Base-by-base conservation (phyloP, 2,797 vertebrate genomes). In the Poeciliopsis presidionis region DNA sequence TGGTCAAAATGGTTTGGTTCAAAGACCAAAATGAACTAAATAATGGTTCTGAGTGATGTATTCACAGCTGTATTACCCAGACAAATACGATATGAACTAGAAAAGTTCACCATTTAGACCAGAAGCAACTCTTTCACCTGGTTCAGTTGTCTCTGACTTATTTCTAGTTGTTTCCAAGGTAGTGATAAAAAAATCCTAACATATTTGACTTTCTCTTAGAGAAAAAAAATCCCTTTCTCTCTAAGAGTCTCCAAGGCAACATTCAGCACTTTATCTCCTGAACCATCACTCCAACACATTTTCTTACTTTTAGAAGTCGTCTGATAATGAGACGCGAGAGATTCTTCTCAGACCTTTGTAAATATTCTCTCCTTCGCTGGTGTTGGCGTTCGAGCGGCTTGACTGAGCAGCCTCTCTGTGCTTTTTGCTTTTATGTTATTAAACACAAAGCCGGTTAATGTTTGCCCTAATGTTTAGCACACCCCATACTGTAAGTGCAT, bases 241-340 rank as follows among this genome's bases (percentile, higher is more conserved):
- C 63, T 57, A 75, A 82, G 84, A 81, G 89, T 91, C 87, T 87
- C 87, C 86, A 89, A 83, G 85, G 89, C 85, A 92, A 89, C 91
- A 85, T 87, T 80, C 84, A 89, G 84, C 81, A 77, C 76, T 84
- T 84, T 67, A 79, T 81, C 73, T 81, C 82, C 77, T 78, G 51
- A 59, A 80, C 74, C 76, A 82, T 88, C 84, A 43, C 72, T 77
- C 55, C 67, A 75, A 67, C 41, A 80, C 69, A 73, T 77, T 78
- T 59, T 78, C 77, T 30, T 72, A 39, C 73, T 63, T 76, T 73
- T 69, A 73, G 72, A 69, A 80, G 41, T 73, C 18, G 72, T 80
- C 80, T 84, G 71, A 84, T 76, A 78, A 74, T 72, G 25, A 45
- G 41, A 85, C 45, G n/a, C 51, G 76, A 72, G 72, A 75, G 53